Evolutionary conservation across 1,140 invertebrate genomes (phyloP).

Genomic region (Eurytemora carolleeae): DNA sequence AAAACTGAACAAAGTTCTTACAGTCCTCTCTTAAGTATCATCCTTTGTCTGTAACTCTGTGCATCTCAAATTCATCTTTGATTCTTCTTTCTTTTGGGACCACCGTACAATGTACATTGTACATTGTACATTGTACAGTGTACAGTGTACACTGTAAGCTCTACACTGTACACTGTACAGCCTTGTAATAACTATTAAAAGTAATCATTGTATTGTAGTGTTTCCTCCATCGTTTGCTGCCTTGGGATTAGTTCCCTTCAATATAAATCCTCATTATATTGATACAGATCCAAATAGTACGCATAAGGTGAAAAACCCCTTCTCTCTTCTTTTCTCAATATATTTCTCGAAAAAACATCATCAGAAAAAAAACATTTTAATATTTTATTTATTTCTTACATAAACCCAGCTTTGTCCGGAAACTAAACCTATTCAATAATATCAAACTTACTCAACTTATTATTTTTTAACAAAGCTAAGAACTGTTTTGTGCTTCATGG

Average conservation of each 20-base stretch:
- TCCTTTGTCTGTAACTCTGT: too few relatives aligned
- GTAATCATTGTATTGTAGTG: conserved; percentile 23
- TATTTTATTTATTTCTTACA: not conserved
- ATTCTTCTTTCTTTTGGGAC: too few relatives aligned
- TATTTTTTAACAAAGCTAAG: too few relatives aligned
- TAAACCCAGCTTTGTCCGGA: not conserved
- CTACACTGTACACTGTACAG: not conserved
- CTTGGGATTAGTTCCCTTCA: conserved; percentile 51
- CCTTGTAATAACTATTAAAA: not conserved
- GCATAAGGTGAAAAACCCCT: not conserved
- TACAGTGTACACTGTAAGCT: not conserved
- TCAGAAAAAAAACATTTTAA: not conserved
- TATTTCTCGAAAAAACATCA: not conserved
- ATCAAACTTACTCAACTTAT: too few relatives aligned
- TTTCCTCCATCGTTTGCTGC: conserved; percentile 51
- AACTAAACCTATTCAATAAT: too few relatives aligned
- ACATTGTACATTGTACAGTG: too few relatives aligned
- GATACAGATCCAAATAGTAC: conserved; percentile 26
- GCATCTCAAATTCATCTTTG: too few relatives aligned
- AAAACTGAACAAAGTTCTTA: too few relatives aligned
- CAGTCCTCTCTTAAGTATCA: too few relatives aligned
- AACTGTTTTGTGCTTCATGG: too few relatives aligned
- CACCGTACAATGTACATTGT: too few relatives aligned
- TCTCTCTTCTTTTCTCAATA: not conserved
- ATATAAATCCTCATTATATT: conserved; percentile 65